Base-by-base conservation (phyloP, 2,888 invertebrate genomes). In the Drosophila greeni region DNA sequence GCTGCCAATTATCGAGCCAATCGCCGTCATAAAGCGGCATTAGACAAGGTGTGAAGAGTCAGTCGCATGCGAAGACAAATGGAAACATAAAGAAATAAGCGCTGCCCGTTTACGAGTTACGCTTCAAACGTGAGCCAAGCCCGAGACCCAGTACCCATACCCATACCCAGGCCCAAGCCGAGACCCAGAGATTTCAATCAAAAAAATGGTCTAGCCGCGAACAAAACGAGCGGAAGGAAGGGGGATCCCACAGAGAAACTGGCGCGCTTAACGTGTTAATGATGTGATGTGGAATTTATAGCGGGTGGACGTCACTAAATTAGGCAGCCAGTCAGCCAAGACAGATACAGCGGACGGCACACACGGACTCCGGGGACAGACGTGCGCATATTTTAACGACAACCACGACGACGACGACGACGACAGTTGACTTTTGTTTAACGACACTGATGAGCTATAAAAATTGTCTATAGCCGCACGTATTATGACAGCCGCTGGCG, bases 271-370 rank as follows among this genome's bases (percentile, higher is more conserved):
- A 83, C 75, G 79, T 80, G 83, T 81, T 80, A 73, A 80, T 83
- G 78, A 80, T 82, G 81, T 75, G 70, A 82, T 81, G 69, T 61
- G 67, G 61, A 82, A 82, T 81, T 81, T 81, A 81, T 81, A 76
- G 81, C 82, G 84, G 81, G 84, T 76, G 80, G 76, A 76, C 71
- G 72, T 60, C 70, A 84, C 69, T 84, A 76, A 82, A 74, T 82
- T 76, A 78, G 70, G 60, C 62, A 73, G 70, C 52, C 62, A 65
- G 58, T 61, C 49, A 55, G 64, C 40, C 47, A 16, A 18, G 62
- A 53, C 47, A 40, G 57, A 53, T 14, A 33, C 40, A 48, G 8
- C 16, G 48, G 64, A 62, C 40, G n/a, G 40, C 40, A 23, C 62
- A 33, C 24, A 23, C 26, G 6, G 29, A 37, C 29, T 29, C 12